Evolutionary conservation across 2,113 vertebrate species (phyloP).

Genomic region (Sula dactylatra): DNA sequence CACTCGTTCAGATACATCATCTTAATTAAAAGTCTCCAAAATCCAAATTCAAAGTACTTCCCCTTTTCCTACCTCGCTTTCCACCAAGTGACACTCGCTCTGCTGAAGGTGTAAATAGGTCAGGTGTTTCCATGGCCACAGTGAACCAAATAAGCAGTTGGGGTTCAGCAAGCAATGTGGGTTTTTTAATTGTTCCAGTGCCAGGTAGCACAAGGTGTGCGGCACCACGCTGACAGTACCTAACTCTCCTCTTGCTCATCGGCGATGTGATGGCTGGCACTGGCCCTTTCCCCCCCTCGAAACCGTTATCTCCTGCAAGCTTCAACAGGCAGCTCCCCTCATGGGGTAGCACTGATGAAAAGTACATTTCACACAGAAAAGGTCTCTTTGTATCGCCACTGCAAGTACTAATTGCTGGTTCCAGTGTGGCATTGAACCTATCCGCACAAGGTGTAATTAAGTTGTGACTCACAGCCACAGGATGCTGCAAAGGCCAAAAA

Average conservation of each 20-base stretch:
- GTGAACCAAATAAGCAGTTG: neutral
- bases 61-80: neutral
- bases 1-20: neutral
- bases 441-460: conserved; percentile 39
- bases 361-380: conserved; percentile 17
- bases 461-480: conserved; percentile 46
- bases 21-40: neutral
- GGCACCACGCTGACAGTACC: neutral
- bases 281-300: neutral
- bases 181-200: neutral
- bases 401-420: conserved; percentile 24
- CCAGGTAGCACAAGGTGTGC: neutral
- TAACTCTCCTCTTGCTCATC: neutral
- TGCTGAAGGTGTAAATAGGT: neutral
- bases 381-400: neutral
- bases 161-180: neutral
- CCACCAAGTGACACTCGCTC: neutral
- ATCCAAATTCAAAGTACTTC: neutral
- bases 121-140: conserved; percentile 28
- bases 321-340: conserved; percentile 3
- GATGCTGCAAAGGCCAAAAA: conserved; percentile 17
- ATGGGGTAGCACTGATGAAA: neutral
- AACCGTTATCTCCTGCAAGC: neutral
- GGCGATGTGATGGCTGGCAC: fast-evolving
- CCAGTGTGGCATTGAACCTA: neutral